Conservation (phyloP, 2,888 invertebrate species). For the Lordiphosa fenestrarum region DNA sequence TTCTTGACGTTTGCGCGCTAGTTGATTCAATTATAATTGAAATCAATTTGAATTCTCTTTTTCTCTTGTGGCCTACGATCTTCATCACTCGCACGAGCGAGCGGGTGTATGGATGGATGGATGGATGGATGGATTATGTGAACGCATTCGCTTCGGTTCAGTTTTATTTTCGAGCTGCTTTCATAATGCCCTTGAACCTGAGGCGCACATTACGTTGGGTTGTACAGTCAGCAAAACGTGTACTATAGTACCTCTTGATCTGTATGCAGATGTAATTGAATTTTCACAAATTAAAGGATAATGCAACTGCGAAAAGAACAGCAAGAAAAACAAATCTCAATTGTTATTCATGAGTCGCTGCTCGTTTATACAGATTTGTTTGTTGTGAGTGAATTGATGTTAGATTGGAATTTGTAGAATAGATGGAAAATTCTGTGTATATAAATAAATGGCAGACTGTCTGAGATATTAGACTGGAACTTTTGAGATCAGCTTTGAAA, state of each 20-base stretch:
- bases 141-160: conserved; percentile 28
- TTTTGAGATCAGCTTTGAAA: too few species aligned
- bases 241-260: not conserved
- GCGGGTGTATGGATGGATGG: conserved; percentile 13
- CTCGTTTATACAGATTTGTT: conserved; percentile 7
- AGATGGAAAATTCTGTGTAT: too few species aligned
- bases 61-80: conserved; percentile 37
- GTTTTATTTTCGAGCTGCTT: conserved; percentile 48
- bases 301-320: conserved; percentile 33
- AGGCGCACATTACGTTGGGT: conserved; percentile 30
- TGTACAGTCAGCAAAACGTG: conserved; percentile 15
- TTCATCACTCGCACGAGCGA: conserved; percentile 11
- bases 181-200: conserved; percentile 76
- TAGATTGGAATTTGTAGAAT: conserved; percentile 5
- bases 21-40: conserved; percentile 79
- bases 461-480: too few species aligned
- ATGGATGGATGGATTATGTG: conserved; percentile 30
- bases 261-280: conserved; percentile 45
- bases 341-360: conserved; percentile 35
- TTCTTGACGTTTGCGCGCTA: conserved; percentile 25
- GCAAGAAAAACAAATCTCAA: conserved; percentile 34
- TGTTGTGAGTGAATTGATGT: conserved; percentile 23
- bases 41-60: conserved; percentile 68
- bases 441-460: not conserved
- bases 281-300: conserved; percentile 67